phyloP scores from a whole-genome alignment of 2,797 vertebrate species.

The Pteronotus mesoamericanus region DNA sequence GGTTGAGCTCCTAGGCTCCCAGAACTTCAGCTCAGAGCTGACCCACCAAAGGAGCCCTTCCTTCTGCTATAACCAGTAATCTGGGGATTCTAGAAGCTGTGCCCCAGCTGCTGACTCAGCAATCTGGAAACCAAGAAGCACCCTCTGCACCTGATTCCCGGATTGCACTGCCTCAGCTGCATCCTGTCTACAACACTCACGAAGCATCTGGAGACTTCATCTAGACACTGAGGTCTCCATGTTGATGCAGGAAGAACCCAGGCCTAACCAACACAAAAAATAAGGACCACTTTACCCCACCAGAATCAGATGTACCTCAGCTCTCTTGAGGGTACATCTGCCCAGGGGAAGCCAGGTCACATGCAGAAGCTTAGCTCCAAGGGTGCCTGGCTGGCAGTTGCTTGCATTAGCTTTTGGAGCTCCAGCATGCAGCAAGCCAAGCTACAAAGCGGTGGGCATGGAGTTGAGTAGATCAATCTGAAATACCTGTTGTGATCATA shows the following conservation, averaged over 20 bases:
- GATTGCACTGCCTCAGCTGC: neutral
- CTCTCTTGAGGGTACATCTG: neutral
- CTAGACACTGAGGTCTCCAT: neutral
- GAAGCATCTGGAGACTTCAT: neutral
- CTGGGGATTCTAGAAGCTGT: neutral
- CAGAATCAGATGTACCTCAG: neutral
- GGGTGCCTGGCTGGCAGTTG: neutral
- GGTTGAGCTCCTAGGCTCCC: neutral
- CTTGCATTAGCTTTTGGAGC: neutral
- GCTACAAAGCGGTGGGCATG: neutral
- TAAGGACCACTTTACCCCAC: neutral
- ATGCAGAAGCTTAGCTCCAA: neutral
- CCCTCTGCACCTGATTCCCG: neutral
- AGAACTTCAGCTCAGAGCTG: neutral
- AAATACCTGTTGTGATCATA: neutral
- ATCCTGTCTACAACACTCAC: neutral
- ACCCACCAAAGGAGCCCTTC: neutral
- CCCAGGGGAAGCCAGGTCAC: neutral
- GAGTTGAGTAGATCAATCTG: neutral
- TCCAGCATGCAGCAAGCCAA: neutral
- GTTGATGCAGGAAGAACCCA: neutral
- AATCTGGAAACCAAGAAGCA: neutral
- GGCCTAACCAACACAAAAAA: neutral
- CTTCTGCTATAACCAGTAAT: neutral
- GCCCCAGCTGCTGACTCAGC: neutral